Base-by-base conservation (phyloP, 2,113 vertebrate species). In the Trachemys scripta region DNA sequence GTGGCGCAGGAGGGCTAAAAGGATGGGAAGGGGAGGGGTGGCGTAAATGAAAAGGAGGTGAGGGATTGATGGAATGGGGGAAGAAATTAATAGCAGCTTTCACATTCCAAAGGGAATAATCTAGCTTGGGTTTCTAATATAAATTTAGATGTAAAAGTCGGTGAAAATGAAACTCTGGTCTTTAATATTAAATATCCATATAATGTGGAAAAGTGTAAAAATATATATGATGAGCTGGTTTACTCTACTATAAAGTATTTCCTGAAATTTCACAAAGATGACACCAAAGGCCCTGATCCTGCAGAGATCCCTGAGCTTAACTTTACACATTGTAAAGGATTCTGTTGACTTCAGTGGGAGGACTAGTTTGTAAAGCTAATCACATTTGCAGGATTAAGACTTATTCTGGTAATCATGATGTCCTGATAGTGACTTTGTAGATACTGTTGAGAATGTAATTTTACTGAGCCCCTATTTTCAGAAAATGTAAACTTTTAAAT, bases 381-480 rank as follows among this genome's bases (percentile, higher is more conserved):
- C 10, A 11, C 85, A 38, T 72, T 38, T 83, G 38, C 80, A 49
- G 62, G 78, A 20, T 57, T 31, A 85, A 93, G 27, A n/a, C 17
- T 1, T 72, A 47, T 84, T 20, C 49, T 80, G 38, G 13, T 84
- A 75, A 75, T 82, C 22, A 13, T 65, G 20, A 13, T 38, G 35
- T 78, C 31, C 88, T 78, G 11, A 80, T 85, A 31, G 7, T 42
- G 53, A 57, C 49, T 92, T 5, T 89, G 76, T 57, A 78, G 5
- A 65, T 87, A 75, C 35, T 81, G 94, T 95, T 76, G 1, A 76
- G 65, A 76, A 88, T 86, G 25, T 84, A 81, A 47, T 94, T 92
- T 95, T 79, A 42, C 86, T 72, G 25, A 27, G 81, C 35, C 17
- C 17, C 50, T 94, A 12, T 51, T 31, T 94, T 91, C 12, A 85